Conservation (phyloP, 2,888 invertebrate species). For the Protula sp. region DNA sequence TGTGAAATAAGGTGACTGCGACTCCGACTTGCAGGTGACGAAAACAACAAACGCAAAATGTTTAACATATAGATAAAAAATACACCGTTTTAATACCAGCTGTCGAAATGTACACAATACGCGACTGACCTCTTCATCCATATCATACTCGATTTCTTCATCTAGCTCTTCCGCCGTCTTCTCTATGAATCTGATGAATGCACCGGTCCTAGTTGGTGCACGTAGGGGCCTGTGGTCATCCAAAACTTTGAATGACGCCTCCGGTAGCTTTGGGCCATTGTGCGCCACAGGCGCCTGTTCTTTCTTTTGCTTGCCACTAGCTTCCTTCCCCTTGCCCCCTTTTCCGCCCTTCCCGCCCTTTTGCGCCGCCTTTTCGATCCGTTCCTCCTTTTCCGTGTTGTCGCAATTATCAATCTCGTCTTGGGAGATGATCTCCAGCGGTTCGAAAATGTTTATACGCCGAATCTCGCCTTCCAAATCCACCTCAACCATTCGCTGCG, state of each 20-base stretch:
- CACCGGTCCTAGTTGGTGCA: slow-evolving; percentile 77
- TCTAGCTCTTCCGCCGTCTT: slow-evolving; percentile 90
- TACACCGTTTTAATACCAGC: too few species aligned
- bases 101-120: too few species aligned
- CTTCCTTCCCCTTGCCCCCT: neutral
- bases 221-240: slow-evolving; percentile 71
- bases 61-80: too few species aligned
- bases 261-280: slow-evolving; percentile 60
- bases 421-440: slow-evolving; percentile 53
- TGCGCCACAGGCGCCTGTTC: neutral
- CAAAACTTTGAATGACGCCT: slow-evolving; percentile 67
- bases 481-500: slow-evolving; percentile 79
- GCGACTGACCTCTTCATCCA: slow-evolving; percentile 82
- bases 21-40: neutral
- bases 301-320: neutral
- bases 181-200: slow-evolving; percentile 78
- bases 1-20: too few species aligned
- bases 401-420: slow-evolving; percentile 50
- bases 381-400: slow-evolving; percentile 44
- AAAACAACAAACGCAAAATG: neutral
- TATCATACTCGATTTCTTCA: slow-evolving; percentile 89
- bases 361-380: neutral
- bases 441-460: slow-evolving; percentile 58
- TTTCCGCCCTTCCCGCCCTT: neutral
- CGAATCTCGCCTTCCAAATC: slow-evolving; percentile 77